Base-by-base conservation (phyloP, 2,888 invertebrate species). In the Volucella inflata region DNA sequence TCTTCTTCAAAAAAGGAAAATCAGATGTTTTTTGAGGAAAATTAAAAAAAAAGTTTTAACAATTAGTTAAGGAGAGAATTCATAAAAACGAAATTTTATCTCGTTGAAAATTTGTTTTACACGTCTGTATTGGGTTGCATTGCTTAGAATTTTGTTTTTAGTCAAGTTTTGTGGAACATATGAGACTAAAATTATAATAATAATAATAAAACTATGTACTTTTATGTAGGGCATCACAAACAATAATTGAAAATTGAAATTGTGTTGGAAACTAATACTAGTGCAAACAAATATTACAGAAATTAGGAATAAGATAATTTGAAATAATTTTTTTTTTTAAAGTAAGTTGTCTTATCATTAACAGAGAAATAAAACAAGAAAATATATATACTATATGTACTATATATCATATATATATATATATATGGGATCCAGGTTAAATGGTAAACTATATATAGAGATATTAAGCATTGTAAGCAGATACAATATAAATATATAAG, bases 241-340 rank as follows among this genome's bases (percentile, higher is more conserved):
- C 48, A 84, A 84, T 70, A 77, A 78, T 75, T 79, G 68, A 75
- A 77, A 67, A 70, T 71, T 55, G n/a, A n/a, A n/a, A n/a, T 80
- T 48, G 57, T 68, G 67, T 84, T 84, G 46, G 1, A 76, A 84
- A 84, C 84, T 75, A 71, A 71, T 71, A 84, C 70, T 71, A 75
- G 84, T 65, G 75, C 65, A 67, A 80, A 76, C 75, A 84, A 76
- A 81, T 65, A 71, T 78, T 84, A 80, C 65, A 80, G 44, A 79
- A 79, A 84, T 55, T 70, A 59, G 64, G 64, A 48, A 76, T 65
- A 68, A 53, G 42, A 68, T 59, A 67, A 64, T 21, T 72, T 77
- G 71, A 77, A 82, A 30, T 30, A n/a, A n/a, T n/a, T n/a, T n/a
- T n/a, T n/a, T n/a, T n/a, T n/a, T n/a, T n/a, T n/a, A 30, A 21